Conservation (phyloP, 2,797 vertebrate species). For the Falco berigora region DNA sequence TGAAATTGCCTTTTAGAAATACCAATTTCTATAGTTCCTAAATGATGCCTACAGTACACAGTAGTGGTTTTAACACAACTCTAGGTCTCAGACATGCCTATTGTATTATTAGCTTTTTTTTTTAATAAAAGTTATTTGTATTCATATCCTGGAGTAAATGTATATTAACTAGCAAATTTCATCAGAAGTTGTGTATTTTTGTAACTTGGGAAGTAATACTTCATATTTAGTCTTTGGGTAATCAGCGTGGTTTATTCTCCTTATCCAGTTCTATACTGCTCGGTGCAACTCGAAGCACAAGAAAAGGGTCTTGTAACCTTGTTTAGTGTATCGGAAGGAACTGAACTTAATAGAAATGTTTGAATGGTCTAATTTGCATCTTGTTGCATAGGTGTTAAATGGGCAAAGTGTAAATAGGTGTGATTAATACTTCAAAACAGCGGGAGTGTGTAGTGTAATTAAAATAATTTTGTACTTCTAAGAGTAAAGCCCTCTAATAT, state of each 20-base stretch:
- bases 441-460: constrained; percentile 42
- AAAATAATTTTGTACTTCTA: constrained; percentile 49
- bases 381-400: constrained; percentile 13
- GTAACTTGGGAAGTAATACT: constrained; percentile 52
- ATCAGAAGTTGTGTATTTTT: constrained; percentile 66
- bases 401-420: constrained; percentile 47
- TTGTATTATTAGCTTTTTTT: constrained; percentile 59
- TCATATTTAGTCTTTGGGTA: constrained; percentile 30
- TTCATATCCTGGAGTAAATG: constrained; percentile 50
- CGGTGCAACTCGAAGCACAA: not conserved
- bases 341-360: not conserved
- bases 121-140: constrained; percentile 64
- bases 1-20: constrained; percentile 54
- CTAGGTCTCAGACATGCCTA: constrained; percentile 57
- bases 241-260: not conserved
- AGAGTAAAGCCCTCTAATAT: constrained; percentile 22
- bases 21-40: constrained; percentile 58
- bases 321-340: not conserved
- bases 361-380: not conserved
- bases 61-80: constrained; percentile 63
- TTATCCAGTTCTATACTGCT: not conserved
- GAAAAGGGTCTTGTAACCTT: not conserved
- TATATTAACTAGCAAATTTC: constrained; percentile 49
- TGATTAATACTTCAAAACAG: not conserved
- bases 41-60: constrained; percentile 17